Percentiles rank a stretch among this genome's conserved stretches.
phyloP scores from a whole-genome alignment of 2,113 vertebrate species.

The Barbus barbus region DNA sequence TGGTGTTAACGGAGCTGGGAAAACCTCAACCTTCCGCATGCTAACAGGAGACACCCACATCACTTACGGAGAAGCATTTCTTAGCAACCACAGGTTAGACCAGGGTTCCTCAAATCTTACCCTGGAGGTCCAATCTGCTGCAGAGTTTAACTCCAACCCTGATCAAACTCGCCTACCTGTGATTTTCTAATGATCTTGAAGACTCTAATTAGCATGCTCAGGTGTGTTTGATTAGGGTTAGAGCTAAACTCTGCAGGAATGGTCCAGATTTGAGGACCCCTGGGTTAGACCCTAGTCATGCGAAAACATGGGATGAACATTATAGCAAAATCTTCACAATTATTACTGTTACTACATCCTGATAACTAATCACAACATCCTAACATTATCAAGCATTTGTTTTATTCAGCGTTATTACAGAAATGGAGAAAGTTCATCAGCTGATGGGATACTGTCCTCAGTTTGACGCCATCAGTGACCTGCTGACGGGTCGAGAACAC shows the following conservation, averaged over 20 bases:
- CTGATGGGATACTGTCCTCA: constrained; percentile 94
- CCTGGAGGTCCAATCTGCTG: no score
- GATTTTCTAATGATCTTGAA: no score
- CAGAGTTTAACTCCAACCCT: no score
- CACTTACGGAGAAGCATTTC: constrained; percentile 81
- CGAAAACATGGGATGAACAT: neutral
- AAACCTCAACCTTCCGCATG: constrained; percentile 91
- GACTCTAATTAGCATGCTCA: no score
- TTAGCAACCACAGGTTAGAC: constrained; percentile 83
- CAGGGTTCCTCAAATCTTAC: no score
- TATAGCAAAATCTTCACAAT: neutral
- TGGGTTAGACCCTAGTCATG: neutral
- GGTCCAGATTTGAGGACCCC: no score
- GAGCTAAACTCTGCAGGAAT: no score
- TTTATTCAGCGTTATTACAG: constrained; percentile 74
- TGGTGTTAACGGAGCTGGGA: constrained; percentile 90
- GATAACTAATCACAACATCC: no score
- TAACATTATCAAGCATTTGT: neutral
- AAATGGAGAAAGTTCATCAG: constrained; percentile 81
- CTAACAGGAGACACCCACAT: constrained; percentile 84
- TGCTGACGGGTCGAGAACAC: constrained; percentile 86
- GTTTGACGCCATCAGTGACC: constrained; percentile 83
- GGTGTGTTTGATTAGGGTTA: no score
- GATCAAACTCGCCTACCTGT: no score
- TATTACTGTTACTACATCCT: neutral